Base-by-base conservation (phyloP, 2,888 invertebrate genomes). In the Cephus spinipes region DNA sequence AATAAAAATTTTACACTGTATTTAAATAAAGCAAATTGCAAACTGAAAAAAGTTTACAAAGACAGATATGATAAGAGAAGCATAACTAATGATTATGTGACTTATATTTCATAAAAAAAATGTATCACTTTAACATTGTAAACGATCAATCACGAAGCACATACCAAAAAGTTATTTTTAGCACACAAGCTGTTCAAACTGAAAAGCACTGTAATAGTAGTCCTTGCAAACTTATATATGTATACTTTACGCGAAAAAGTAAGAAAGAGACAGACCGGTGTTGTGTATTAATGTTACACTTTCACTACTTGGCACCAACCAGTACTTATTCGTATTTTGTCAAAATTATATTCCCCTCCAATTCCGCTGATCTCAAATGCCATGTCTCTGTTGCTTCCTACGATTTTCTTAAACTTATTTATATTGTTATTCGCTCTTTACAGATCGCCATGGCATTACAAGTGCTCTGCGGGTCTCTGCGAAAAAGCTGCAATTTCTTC, bases 361-460 rank as follows among this genome's bases (percentile, higher is more conserved):
- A 15, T 55, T 23, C 23, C 23, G 23, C 23, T 23, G 23, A 6
- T 55, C 55, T 6, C 15, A 23, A 9, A 55, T 9, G 23, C 23
- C 23, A 9, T 15, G 9, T 55, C 2, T 23, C 23, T 55, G 23
- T 23, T 55, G 23, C 55, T 55, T 55, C 55, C 6, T 55, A 9
- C 55, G 9, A 9, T 23, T 55, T 55, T 23, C 23, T 55, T 23
- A 9, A 23, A 55, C 23, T 6, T 55, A 23, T 55, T 23, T 55
- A 55, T 55, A 9, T 23, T 55, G 78, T 82, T 81, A 79, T 81
- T 80, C 83, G 76, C 78, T 79, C 82, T 79, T 74, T 81, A 77
- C 79, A 90, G 90, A 32, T 88, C 88, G 12, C 89, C 87, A 71
- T 91, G 91, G 91, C 89, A 90, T 74, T 91, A 89, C 82, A 83